Base-by-base conservation (phyloP, 1,140 invertebrate genomes). In the Heliconius eleuchia region DNA sequence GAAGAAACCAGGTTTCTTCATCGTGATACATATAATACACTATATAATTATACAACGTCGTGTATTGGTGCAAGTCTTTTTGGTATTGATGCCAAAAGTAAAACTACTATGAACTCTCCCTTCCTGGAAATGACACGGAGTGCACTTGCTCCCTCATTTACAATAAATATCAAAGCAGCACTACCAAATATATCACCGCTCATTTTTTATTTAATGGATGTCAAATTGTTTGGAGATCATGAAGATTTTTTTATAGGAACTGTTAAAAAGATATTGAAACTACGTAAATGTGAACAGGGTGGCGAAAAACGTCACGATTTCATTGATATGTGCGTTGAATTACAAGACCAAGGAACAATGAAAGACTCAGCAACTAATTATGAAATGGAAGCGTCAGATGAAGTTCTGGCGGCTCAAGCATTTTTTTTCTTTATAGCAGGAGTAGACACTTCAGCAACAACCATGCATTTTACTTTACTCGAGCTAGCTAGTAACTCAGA, bases 381-480 rank as follows among this genome's bases (percentile, higher is more conserved):
- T 11, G 76, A 88, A 73, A 4, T 90, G 13, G 81, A 81, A 57
- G 84, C 92, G n/a, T 91, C 91, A 7, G 86, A 91, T 52, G 88
- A 95, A 71, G 86, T 95, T 39, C 85, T 96, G 18, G 89, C 95
- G 7, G 94, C 93, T 8, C 95, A 96, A 84, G 91, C 94, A 16
- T 87, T 96, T 50, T 80, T 95, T 71, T 96, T 96, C 81, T 94
- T 96, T 74, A 57, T 95, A 37, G 96, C 95, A 74, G 96, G 96
- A 0, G 95, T 94, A 76, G 95, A 96, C 42, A 96, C 95, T 5
- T 82, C 91, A 7, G 88, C 95, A 2, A 91, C 83, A 55, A 83
- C 89, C 1, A 88, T 93, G 80, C 85, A 88, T 76, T 94, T 91
- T 66, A 86, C 87, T 19, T 74, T 95, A 42, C 76, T 91, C 34